phyloP scores from a whole-genome alignment of 2,888 invertebrate species.

The Fragum sueziense region DNA sequence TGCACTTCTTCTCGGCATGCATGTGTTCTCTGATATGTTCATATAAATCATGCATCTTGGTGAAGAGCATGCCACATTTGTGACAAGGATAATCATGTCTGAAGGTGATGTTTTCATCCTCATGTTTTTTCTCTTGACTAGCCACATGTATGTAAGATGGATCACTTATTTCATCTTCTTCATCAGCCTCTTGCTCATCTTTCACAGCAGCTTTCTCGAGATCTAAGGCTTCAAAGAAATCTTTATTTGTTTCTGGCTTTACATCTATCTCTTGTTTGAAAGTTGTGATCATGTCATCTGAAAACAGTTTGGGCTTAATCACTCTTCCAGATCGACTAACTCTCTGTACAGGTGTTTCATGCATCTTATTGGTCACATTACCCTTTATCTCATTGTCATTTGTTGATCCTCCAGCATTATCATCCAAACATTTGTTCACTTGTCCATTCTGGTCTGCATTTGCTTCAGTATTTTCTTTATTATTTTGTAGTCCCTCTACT shows the following conservation, averaged over 20 bases:
- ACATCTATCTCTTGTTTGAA: slow-evolving; percentile 17
- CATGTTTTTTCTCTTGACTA: neutral
- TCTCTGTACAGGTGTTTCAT: neutral
- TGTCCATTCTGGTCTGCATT: neutral
- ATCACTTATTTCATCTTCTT: neutral
- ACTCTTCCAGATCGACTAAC: slow-evolving; percentile 51
- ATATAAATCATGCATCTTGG: slow-evolving; percentile 65
- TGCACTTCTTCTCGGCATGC: slow-evolving; percentile 77
- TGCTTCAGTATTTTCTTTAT: neutral
- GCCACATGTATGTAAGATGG: neutral
- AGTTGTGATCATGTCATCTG: slow-evolving; percentile 35
- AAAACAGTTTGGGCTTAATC: slow-evolving; percentile 45
- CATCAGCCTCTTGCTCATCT: neutral
- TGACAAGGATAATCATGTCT: slow-evolving; percentile 68
- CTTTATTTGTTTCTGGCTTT: neutral
- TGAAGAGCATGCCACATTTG: slow-evolving; percentile 66
- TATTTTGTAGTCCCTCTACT: neutral
- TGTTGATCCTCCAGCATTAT: neutral
- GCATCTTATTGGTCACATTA: too few species aligned
- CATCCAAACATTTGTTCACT: neutral
- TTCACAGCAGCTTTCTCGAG: neutral
- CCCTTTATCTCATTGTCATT: neutral
- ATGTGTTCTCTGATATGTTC: slow-evolving; percentile 71
- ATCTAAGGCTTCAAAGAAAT: neutral
- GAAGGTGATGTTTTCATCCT: neutral